Evolutionary conservation across 2,797 vertebrate genomes (phyloP), one percentile per base, ranked within the genome.

Genomic region (Gallinago stenura): DNA sequence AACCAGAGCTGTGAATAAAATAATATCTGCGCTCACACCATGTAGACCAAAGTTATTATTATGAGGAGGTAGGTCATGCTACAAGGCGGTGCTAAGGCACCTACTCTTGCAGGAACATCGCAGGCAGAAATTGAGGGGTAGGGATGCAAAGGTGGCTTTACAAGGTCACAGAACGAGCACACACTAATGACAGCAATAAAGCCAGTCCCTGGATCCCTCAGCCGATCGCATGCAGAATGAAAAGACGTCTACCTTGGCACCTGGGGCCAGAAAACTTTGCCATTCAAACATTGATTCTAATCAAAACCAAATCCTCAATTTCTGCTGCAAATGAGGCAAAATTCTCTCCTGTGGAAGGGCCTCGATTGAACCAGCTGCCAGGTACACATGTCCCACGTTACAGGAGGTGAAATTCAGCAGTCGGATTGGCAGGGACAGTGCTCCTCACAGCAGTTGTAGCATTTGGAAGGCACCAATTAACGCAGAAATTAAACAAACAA

Each of bases 401-500:
- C 8, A 76, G 76, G 31, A 93, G 35, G 14, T 51, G 15, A 94
- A 95, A 95, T 71, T 65, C 78, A 89, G 71, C 68, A 90, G 76
- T 56, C 48, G 37, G 37, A 51, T 26, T 68, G 60, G 64, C 78
- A 87, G 75, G n/a, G 84, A 51, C 35, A 54, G 50, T 69, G 72
- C 53, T 89, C 25, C 68, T 85, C 50, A 75, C 50, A 94, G 88
- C 57, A 92, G 88, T 0, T 85, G 71, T 66, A 51, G 56, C 70
- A 90, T 90, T 89, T 95, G 81, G 61, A 95, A 97, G 64, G 75
- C 37, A 80, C 30, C 65, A 90, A 62, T 92, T 91, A 93, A 83
- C 50, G 68, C 20, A 71, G 51, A 92, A 93, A 92, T 89, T 83
- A 93, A 95, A 80, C 78, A 93, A 95, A 80, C 78, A 93, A 97